Percentiles rank a stretch among this genome's conserved stretches.
These are phyloP conservation scores for Eulemur macaco DNA, from an alignment of 2,113 vertebrate genomes.

Conservation along the genomic window DNA sequence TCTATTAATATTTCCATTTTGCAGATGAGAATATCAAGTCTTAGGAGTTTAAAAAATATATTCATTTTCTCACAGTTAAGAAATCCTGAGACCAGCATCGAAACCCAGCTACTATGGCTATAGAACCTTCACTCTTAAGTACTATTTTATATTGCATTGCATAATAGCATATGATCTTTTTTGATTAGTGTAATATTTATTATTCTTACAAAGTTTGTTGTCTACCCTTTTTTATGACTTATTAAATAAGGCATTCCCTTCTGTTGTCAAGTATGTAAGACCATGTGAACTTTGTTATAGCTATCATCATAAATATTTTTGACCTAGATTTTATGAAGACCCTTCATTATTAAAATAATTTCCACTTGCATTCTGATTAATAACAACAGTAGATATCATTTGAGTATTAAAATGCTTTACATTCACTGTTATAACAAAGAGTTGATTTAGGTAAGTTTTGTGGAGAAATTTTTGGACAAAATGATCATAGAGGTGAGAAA, in stretches of 20 bases:
- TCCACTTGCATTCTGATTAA: not conserved
- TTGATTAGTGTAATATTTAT: not conserved
- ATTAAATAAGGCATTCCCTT: not conserved
- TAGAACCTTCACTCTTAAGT: not conserved
- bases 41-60: not conserved
- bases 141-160: not conserved
- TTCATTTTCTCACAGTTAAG: not conserved
- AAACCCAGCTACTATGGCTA: not conserved
- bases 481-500: not conserved
- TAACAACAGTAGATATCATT: not conserved
- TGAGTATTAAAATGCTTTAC: not conserved
- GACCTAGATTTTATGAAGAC: not conserved
- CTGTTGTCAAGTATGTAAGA: not conserved
- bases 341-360: not conserved
- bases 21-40: not conserved
- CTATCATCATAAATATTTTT: not conserved
- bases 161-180: not conserved
- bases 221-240: not conserved
- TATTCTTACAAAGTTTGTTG: not conserved
- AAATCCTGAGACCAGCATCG: not conserved
- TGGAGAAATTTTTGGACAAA: not conserved
- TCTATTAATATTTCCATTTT: conserved; percentile 31
- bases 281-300: not conserved
- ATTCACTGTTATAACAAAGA: not conserved
- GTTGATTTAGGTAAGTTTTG: not conserved